Evolutionary conservation across 2,888 invertebrate genomes (phyloP).

Genomic region (Galerucella pusilla): DNA sequence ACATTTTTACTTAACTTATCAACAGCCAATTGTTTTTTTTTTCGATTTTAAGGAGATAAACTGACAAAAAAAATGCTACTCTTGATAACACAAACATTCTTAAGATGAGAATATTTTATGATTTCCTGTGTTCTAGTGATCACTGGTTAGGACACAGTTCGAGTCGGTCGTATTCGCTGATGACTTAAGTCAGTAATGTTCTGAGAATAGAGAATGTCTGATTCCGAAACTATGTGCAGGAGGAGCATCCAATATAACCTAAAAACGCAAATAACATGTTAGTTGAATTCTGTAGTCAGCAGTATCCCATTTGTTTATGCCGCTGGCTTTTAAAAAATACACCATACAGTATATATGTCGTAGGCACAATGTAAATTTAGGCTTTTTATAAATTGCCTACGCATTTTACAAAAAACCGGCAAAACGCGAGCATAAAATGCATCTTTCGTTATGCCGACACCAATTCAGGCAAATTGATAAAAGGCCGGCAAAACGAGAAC

Average conservation of each 20-base stretch:
- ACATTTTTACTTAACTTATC: neutral
- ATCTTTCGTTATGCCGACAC: no score
- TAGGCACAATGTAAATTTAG: no score
- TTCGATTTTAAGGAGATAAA: neutral
- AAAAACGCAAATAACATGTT: conserved; percentile 38
- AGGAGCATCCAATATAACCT: conserved; percentile 74
- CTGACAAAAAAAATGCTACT: conserved; percentile 11
- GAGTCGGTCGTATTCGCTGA: conserved; percentile 43
- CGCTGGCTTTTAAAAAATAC: no score
- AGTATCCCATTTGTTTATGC: no score
- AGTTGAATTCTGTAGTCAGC: neutral
- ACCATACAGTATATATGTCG: no score
- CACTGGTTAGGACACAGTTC: conserved; percentile 44
- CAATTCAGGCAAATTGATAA: no score
- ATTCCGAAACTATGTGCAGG: conserved; percentile 86
- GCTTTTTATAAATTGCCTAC: no score
- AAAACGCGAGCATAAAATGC: no score
- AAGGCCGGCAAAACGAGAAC: no score
- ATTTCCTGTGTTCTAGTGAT: conserved; percentile 35
- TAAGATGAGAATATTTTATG: conserved; percentile 10
- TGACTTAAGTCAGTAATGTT: conserved; percentile 59
- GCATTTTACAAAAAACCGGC: no score
- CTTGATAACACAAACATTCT: conserved; percentile 11
- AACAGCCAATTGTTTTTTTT: neutral
- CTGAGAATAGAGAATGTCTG: conserved; percentile 82